Percentiles rank a stretch among this genome's conserved stretches.
phyloP scores from a whole-genome alignment of 2,888 invertebrate species.

The Caenorhabditis parvicauda region DNA sequence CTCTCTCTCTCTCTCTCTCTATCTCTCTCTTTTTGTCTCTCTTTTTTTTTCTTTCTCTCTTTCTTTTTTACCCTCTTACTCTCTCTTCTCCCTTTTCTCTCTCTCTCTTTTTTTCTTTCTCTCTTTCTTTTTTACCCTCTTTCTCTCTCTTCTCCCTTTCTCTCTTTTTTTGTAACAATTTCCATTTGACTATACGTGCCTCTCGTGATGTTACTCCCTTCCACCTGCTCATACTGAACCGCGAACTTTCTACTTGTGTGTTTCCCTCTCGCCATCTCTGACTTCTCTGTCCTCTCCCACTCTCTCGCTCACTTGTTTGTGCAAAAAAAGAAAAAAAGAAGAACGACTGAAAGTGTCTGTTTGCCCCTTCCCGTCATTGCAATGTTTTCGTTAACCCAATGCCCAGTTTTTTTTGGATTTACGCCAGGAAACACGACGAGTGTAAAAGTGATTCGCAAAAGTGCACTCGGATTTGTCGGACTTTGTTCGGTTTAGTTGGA shows the following conservation, averaged over 20 bases:
- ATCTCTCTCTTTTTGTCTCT: neutral
- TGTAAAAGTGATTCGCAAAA: too few species aligned
- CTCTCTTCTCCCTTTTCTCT: neutral
- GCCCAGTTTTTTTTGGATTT: too few species aligned
- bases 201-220: too few species aligned
- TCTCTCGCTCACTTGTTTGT: neutral
- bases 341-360: too few species aligned
- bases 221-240: neutral
- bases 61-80: neutral
- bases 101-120: neutral
- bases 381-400: too few species aligned
- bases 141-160: conserved; percentile 2
- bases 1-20: too few species aligned
- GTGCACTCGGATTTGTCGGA: too few species aligned
- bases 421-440: too few species aligned
- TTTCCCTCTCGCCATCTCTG: conserved; percentile 6
- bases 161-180: neutral
- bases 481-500: too few species aligned
- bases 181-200: neutral
- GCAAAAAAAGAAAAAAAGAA: conserved; percentile 1
- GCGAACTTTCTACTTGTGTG: conserved; percentile 11
- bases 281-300: conserved; percentile 2
- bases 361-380: too few species aligned
- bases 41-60: neutral
- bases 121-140: neutral